Base-by-base conservation (phyloP, 2,113 vertebrate species). In the Nerophis ophidion region DNA sequence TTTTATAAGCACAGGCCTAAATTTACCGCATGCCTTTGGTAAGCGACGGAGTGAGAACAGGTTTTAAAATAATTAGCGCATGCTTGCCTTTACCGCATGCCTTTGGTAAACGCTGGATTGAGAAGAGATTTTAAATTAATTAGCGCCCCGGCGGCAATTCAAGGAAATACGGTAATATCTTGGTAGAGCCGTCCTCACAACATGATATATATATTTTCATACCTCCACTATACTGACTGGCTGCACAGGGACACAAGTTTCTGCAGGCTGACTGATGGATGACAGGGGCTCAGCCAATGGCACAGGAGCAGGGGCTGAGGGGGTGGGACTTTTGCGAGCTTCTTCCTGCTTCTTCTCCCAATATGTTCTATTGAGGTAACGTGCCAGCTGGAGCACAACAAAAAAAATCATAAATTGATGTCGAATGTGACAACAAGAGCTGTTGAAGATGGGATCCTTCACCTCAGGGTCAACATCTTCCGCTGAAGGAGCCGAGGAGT, bases 301-400 rank as follows among this genome's bases (percentile, higher is more conserved):
- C 38, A 92, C 92, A 0, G 97, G 96, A 0, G 96, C 92, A 0
- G 97, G 97, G 0, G 96, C 96, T 0, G 96, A 98, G 0, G 97
- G 97, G 0, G 96, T 98, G 63, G 97, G 97, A 81, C 96, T 99
- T 84, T 93, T 96, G 50, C 96, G 91, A 7, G 91, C 92, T 58
- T 99, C 97, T 74, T 99, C 97, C 75, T 98, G 97, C 65, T 98
- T 99, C 85, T 98, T 98, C 86, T 99, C 96, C 97, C 96, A 99
- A 82, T 98, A 99, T n/a, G 92, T 98, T 65, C 97, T 93, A 88
- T 99, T 99, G 71, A 99, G 89, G 86, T 99, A 99, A 9, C 93
- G 92, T 12, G 96, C 97, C 61, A 99, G 86, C 97, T 99, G 64
- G 9, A 80, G 74, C 38, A 79, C 38, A n/a, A 68, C 5, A 69